Conservation (phyloP, 53 echinoderm and acorn worm species). For the Echinometra lucunter region DNA sequence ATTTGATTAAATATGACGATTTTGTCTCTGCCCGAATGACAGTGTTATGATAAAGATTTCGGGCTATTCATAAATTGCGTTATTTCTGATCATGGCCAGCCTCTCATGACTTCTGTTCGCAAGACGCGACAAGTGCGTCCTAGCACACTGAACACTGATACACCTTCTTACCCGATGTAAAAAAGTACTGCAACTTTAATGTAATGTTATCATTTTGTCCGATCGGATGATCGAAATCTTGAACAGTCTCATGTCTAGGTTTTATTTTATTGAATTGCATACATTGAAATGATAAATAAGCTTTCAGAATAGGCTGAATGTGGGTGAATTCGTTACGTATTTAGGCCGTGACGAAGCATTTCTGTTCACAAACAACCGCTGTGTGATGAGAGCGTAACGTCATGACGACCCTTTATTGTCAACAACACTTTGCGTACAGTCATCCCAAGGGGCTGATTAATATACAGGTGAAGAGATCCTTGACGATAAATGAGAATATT, state of each 20-base stretch:
- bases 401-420: conserved; percentile 6
- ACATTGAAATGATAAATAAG: not conserved
- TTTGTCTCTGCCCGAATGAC: conserved; percentile 14
- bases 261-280: not conserved
- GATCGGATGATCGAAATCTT: not conserved
- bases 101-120: not conserved
- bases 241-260: not conserved
- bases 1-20: conserved; percentile 4
- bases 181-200: not conserved
- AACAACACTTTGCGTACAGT: not conserved
- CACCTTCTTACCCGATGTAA: no score
- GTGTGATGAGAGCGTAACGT: not conserved
- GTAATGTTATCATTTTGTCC: not conserved
- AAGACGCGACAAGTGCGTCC: not conserved
- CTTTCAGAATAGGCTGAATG: not conserved
- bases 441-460: conserved; percentile 7
- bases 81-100: not conserved
- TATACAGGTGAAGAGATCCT: not conserved
- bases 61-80: conserved; percentile 38
- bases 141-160: not conserved
- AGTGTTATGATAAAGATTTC: conserved; percentile 12
- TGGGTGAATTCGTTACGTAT: not conserved
- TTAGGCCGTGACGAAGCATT: not conserved
- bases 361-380: not conserved
- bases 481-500: conserved; percentile 6